These are phyloP conservation scores for Dipodomys stephensi DNA, from an alignment of 2,113 vertebrate species.

Conservation along the genomic window DNA sequence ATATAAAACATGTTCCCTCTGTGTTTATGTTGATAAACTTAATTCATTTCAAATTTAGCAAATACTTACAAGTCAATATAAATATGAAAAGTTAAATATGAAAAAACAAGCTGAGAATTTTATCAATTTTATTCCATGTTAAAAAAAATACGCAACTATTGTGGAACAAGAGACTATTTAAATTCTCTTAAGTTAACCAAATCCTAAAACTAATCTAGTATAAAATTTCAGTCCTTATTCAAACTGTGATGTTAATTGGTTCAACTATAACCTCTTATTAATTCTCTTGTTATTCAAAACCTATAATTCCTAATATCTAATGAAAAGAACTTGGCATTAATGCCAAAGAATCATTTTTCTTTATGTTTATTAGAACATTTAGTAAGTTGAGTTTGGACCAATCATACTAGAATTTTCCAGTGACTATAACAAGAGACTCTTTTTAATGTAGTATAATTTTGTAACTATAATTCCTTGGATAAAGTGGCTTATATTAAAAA, in stretches of 20 bases:
- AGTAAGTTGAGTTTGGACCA: background rate
- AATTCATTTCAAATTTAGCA: background rate
- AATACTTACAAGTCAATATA: background rate
- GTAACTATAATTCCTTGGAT: background rate
- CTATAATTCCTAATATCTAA: background rate
- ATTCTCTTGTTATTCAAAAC: background rate
- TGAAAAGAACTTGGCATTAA: background rate
- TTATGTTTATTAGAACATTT: background rate
- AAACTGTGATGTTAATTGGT: conserved; percentile 15
- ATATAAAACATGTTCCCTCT: background rate
- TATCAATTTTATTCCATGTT: conserved; percentile 1
- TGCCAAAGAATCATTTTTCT: background rate
- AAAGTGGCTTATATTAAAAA: background rate
- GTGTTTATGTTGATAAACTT: background rate
- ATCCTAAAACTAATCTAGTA: background rate
- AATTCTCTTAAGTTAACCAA: background rate
- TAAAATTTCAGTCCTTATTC: conserved; percentile 5
- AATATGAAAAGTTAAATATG: background rate
- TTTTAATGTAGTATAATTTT: background rate
- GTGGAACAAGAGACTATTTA: conserved; percentile 3
- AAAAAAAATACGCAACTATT: background rate
- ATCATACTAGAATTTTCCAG: background rate
- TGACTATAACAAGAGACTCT: background rate
- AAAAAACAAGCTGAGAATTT: background rate
- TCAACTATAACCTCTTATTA: background rate